A percentile compares a stretch with the other conserved stretches of the same genome.
Evolutionary conservation across 1,140 invertebrate genomes (phyloP).

Genomic region (Drosophila bocki): DNA sequence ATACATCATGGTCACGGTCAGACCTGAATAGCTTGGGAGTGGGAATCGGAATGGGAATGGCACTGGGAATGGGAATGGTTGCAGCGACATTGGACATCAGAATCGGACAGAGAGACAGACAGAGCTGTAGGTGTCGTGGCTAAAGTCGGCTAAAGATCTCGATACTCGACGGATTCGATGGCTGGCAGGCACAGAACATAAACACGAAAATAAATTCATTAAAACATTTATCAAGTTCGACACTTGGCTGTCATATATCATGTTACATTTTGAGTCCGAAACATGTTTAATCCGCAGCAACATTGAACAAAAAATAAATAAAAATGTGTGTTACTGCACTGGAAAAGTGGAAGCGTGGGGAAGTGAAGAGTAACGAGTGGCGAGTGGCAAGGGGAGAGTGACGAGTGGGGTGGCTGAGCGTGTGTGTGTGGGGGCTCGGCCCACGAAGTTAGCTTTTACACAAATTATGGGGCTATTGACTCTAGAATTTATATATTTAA

Average conservation of each 20-base stretch:
- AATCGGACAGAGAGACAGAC: not conserved
- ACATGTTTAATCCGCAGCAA: slow-evolving; percentile 76
- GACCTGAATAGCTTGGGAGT: slow-evolving; percentile 48
- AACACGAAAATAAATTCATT: slow-evolving; percentile 83
- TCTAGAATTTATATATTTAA: not conserved
- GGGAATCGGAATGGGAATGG: slow-evolving; percentile 10
- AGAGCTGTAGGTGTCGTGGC: slow-evolving; percentile 35
- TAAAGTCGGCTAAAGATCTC: slow-evolving; percentile 41
- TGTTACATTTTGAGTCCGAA: slow-evolving; percentile 74
- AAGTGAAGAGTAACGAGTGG: not conserved
- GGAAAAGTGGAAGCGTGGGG: not conserved
- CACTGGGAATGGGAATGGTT: not conserved
- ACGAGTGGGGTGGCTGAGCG: not conserved
- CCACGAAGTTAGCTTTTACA: slow-evolving; percentile 17
- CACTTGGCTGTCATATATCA: slow-evolving; percentile 81
- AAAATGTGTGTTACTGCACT: slow-evolving; percentile 41
- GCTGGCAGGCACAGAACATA: slow-evolving; percentile 61
- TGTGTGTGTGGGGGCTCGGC: not conserved
- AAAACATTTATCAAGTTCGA: slow-evolving; percentile 83
- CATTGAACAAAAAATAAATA: slow-evolving; percentile 41
- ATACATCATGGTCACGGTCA: slow-evolving; percentile 78
- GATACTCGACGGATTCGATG: slow-evolving; percentile 24
- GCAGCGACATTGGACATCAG: not conserved
- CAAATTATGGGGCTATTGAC: not conserved
- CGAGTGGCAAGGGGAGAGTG: not conserved